Evolutionary conservation across 35 echinoderm and acorn worm species (phyloP).

Genomic region (Stichopus chloronotus): DNA sequence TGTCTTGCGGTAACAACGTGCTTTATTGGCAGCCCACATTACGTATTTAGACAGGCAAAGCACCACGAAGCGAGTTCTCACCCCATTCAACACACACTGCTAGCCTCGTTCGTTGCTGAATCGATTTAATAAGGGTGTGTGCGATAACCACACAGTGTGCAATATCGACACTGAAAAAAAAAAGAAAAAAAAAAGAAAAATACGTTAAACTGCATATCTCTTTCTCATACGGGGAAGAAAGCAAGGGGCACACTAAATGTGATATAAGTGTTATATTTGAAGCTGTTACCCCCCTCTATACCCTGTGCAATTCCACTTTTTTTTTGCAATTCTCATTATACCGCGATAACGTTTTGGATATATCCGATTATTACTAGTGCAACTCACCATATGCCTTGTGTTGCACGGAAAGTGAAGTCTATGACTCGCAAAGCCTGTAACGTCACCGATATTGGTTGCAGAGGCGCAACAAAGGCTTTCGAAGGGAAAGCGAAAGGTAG

Average conservation of each 20-base stretch:
- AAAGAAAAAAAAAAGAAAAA: neutral
- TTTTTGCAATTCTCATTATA: neutral
- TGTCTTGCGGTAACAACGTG: slow-evolving; percentile 66
- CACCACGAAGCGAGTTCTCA: slow-evolving; percentile 40
- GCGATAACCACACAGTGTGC: neutral
- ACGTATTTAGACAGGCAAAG: slow-evolving; percentile 37
- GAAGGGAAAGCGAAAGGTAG: slow-evolving; percentile 51
- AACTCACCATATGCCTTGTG: slow-evolving; percentile 4
- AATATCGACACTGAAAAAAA: slow-evolving; percentile 14
- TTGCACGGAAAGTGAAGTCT: slow-evolving; percentile 1
- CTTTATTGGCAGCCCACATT: slow-evolving; percentile 50
- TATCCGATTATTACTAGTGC: neutral
- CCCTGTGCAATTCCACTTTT: neutral
- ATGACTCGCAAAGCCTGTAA: slow-evolving; percentile 25
- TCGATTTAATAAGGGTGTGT: slow-evolving; percentile 24
- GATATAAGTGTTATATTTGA: neutral
- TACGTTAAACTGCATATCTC: neutral
- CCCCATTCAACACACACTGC: slow-evolving; percentile 57
- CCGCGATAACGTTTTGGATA: neutral
- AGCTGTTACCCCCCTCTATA: neutral
- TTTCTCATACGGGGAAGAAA: neutral
- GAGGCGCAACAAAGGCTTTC: slow-evolving; percentile 45
- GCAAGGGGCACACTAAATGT: neutral
- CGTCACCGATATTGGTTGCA: slow-evolving; percentile 42
- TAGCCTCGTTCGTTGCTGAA: slow-evolving; percentile 10